Conservation (phyloP, 2,113 vertebrate genomes). For the Scortum barcoo region DNA sequence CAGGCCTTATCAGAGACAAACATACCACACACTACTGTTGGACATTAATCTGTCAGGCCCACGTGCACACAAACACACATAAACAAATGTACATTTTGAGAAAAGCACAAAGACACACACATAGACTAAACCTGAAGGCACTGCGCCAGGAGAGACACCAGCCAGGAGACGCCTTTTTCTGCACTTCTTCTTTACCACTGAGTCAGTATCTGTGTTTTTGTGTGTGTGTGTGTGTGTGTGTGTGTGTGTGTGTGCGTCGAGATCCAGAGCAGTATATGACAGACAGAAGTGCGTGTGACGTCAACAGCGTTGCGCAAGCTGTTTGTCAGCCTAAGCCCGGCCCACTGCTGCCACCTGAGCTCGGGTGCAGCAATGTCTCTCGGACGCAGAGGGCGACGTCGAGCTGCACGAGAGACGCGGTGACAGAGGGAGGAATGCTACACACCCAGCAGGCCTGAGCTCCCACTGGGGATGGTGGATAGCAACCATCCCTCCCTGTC, state of each 20-base stretch:
- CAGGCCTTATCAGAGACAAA: slow-evolving; percentile 34
- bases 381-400: slow-evolving; percentile 50
- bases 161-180: slow-evolving; percentile 47
- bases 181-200: slow-evolving; percentile 27
- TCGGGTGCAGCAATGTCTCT: slow-evolving; percentile 35
- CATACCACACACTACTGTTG: slow-evolving; percentile 1
- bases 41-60: slow-evolving; percentile 1
- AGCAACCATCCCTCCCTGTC: slow-evolving; percentile 21
- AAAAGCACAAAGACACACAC: slow-evolving; percentile 15
- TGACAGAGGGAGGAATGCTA: not conserved
- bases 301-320: slow-evolving; percentile 77
- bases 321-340: slow-evolving; percentile 67
- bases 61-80: slow-evolving; percentile 13
- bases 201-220: slow-evolving; percentile 18
- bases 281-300: slow-evolving; percentile 51
- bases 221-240: slow-evolving; percentile 22
- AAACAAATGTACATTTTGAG: slow-evolving; percentile 25
- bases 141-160: slow-evolving; percentile 49
- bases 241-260: slow-evolving; percentile 19
- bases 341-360: slow-evolving; percentile 38
- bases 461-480: slow-evolving; percentile 29
- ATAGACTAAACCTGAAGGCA: slow-evolving; percentile 57
- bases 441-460: slow-evolving; percentile 47
- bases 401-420: slow-evolving; percentile 5
- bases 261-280: slow-evolving; percentile 32